A percentile compares a stretch with the other conserved stretches of the same genome.
Evolutionary conservation across 2,113 vertebrate genomes (phyloP).

Genomic region (Tiliqua scincoides): DNA sequence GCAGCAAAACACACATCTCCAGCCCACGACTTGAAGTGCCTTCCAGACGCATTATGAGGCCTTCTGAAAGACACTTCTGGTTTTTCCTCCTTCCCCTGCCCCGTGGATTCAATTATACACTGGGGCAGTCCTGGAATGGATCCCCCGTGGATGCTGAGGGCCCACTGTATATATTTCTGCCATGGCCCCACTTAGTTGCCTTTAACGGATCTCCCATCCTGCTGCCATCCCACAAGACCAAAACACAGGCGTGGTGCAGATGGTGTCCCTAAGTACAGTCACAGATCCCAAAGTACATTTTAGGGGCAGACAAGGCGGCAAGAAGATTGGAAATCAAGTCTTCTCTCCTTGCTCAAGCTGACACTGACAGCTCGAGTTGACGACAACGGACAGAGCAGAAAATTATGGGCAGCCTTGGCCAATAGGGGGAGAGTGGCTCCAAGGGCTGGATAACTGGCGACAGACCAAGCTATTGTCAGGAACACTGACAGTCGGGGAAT

Average conservation of each 20-base stretch:
- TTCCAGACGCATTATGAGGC: too few species aligned
- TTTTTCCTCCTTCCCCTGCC: too few species aligned
- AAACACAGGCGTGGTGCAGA: not conserved
- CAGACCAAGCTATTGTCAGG: accelerated
- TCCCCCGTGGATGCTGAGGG: too few species aligned
- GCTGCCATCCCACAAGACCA: too few species aligned
- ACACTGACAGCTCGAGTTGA: not conserved
- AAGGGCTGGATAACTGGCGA: too few species aligned
- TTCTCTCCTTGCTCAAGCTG: not conserved
- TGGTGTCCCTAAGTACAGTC: not conserved
- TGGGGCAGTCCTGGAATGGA: too few species aligned
- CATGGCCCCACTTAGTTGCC: too few species aligned
- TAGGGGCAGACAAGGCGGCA: not conserved
- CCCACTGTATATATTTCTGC: too few species aligned
- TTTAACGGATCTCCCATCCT: too few species aligned
- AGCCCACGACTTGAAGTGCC: too few species aligned
- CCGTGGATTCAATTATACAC: too few species aligned
- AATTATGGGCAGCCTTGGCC: not conserved
- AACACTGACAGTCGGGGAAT: not conserved
- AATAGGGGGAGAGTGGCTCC: not conserved
- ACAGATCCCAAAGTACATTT: not conserved
- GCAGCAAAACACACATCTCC: not conserved
- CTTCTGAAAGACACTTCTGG: too few species aligned
- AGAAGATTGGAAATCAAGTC: not conserved
- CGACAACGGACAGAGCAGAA: not conserved